A percentile compares a stretch with the other conserved stretches of the same genome.
Evolutionary conservation across 2,797 vertebrate genomes (phyloP).

Genomic region (Eurystomus glaucurus): DNA sequence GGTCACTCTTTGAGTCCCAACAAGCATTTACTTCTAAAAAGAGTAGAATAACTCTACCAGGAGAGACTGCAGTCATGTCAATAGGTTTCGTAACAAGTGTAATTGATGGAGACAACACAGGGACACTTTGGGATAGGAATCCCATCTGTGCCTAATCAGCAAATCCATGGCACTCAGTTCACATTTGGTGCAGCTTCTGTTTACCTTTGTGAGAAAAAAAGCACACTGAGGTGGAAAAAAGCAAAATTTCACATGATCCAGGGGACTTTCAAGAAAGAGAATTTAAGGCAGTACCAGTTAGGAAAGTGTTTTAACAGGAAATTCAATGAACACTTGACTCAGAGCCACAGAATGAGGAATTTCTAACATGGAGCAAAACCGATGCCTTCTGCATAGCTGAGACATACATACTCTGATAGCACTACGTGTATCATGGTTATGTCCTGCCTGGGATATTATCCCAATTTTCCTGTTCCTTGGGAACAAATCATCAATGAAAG

Average conservation of each 20-base stretch:
- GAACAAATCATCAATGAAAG: neutral
- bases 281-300: neutral
- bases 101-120: neutral
- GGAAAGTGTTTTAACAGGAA: neutral
- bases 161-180: neutral
- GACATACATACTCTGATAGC: neutral
- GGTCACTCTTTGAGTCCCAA: neutral
- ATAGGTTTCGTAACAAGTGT: neutral
- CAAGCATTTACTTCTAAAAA: neutral
- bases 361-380: neutral
- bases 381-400: neutral
- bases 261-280: neutral
- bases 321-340: neutral
- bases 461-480: neutral
- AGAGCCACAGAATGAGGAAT: neutral
- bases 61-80: neutral
- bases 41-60: neutral
- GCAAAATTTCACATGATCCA: neutral
- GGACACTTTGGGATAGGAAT: neutral
- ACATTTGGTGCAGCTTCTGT: neutral
- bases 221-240: neutral
- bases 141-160: neutral
- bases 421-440: rapidly evolving
- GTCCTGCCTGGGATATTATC: neutral
- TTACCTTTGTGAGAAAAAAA: neutral